Evolutionary conservation across 2,888 invertebrate genomes (phyloP), one percentile per base, ranked within the genome.

Genomic region (Copidosoma aretas): DNA sequence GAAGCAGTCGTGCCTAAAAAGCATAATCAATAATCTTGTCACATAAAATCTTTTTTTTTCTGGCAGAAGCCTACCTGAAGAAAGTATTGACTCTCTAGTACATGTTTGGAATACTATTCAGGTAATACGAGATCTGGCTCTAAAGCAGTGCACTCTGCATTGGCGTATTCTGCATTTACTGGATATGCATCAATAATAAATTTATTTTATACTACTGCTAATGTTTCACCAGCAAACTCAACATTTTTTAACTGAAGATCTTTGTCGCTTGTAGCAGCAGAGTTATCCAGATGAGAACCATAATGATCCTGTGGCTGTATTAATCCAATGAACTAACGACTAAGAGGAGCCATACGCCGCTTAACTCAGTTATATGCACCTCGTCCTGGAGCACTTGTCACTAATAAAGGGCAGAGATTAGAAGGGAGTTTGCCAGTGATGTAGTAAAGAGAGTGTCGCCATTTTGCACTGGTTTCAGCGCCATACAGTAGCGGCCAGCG

Each of bases 291-390:
- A 74, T 82, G 79, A 59, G 69, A 71, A 1, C 79, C 80, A 67
- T 71, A 77, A 54, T 71, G 43, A 68, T 77, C 77, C 72, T 78
- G 76, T 2, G 73, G 74, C 21, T 80, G 67, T 60, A 82, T 74
- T 15, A 79, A 53, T 15, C 78, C 78, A 46, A 77, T 57, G 43
- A 81, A 71, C 64, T 77, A 75, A 21, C 71, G 63, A 64, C 75
- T 77, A 14, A 78, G 71, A 22, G 77, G 75, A 49, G 77, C 77
- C 76, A 78, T 77, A 64, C 81, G 64, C 22, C 79, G 56, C 70
- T 83, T 79, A 1, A 80, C 81, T 71, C 73, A 74, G 71, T 82
- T 83, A 60, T 74, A 81, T 10, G 77, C 78, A 61, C 75, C 76
- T 58, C 74, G 69, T 10, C 79, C 79, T 60, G 78, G n/a, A n/a